Conservation (phyloP, 1,140 invertebrate species). For the Brachionus asplanchnoidis region DNA sequence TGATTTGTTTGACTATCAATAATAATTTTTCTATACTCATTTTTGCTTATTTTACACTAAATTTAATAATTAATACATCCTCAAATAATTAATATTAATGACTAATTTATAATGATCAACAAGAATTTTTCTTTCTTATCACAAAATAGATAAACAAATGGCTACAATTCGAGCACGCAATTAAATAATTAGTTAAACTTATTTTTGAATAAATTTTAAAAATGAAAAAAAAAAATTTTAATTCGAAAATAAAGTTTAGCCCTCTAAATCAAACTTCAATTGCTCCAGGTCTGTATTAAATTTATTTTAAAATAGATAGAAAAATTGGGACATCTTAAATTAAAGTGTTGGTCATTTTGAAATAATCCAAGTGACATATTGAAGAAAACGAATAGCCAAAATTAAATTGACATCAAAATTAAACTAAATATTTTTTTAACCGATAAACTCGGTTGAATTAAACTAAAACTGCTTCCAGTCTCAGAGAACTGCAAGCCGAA, state of each 20-base stretch:
- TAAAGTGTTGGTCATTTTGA: background rate
- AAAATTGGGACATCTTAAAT: background rate
- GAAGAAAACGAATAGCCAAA: background rate
- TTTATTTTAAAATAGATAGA: background rate
- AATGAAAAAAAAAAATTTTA: background rate
- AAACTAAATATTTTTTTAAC: background rate
- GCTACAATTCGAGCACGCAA: no score
- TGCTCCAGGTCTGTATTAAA: background rate
- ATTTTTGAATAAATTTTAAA: background rate
- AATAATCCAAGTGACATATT: background rate
- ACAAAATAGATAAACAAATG: no score
- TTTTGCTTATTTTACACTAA: no score
- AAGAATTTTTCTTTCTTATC: no score
- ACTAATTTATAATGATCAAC: no score
- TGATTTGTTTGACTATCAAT: no score
- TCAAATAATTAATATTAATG: no score
- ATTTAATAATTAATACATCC: no score
- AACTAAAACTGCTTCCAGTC: background rate
- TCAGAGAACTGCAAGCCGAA: background rate
- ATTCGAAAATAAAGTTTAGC: background rate
- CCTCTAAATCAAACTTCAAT: background rate
- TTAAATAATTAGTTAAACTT: no score
- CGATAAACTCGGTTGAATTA: background rate
- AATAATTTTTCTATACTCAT: no score
- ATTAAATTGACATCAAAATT: background rate